phyloP scores from a whole-genome alignment of 2,888 invertebrate genomes.

The Shargacucullia verbasci region DNA sequence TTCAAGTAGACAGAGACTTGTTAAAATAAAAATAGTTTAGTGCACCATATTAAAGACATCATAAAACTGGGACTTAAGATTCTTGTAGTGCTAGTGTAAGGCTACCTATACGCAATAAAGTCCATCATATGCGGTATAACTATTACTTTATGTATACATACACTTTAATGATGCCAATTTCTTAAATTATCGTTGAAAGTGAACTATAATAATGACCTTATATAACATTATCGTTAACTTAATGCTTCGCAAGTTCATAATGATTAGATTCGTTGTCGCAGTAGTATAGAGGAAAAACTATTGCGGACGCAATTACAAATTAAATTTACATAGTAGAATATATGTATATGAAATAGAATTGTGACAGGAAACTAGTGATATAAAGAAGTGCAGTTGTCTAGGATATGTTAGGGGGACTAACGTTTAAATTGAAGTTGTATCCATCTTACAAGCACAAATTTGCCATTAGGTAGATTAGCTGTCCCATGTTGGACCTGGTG shows the following conservation, averaged over 20 bases:
- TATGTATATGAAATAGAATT: slow-evolving; percentile 19
- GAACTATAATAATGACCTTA: slow-evolving; percentile 13
- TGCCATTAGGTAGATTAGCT: slow-evolving; percentile 5
- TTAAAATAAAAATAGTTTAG: too few relatives aligned
- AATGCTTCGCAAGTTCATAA: slow-evolving; percentile 6
- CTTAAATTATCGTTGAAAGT: slow-evolving; percentile 15
- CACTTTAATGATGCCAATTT: neutral
- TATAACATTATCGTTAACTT: slow-evolving; percentile 11
- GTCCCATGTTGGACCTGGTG: too few relatives aligned
- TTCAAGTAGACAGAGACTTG: too few relatives aligned
- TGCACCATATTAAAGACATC: too few relatives aligned
- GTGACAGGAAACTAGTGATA: slow-evolving; percentile 6
- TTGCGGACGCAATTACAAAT: slow-evolving; percentile 5
- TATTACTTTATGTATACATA: too few relatives aligned
- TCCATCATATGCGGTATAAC: too few relatives aligned
- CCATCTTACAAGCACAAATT: neutral
- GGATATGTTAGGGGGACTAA: too few relatives aligned
- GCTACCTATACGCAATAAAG: too few relatives aligned
- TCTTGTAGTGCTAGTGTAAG: too few relatives aligned
- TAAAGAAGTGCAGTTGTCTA: neutral
- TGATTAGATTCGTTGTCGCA: slow-evolving; percentile 25
- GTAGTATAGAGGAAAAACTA: slow-evolving; percentile 26
- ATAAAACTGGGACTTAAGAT: too few relatives aligned
- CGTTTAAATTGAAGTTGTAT: neutral
- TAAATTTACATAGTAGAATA: slow-evolving; percentile 22